phyloP scores from a whole-genome alignment of 2,797 vertebrate genomes.

The Gephyroberyx darwinii region DNA sequence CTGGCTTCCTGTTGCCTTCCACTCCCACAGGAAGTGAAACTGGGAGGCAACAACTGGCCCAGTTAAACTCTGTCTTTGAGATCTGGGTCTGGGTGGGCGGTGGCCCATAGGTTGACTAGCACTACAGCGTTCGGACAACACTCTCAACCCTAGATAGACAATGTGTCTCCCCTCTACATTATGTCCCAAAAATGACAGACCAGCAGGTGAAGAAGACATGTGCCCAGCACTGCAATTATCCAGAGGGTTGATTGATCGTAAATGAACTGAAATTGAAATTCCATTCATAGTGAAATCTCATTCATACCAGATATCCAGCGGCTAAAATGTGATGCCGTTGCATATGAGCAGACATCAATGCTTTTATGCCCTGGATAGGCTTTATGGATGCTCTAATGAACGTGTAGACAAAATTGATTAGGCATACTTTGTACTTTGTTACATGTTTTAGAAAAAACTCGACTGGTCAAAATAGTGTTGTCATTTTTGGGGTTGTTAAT shows the following conservation, averaged over 20 bases:
- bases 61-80: conserved; percentile 63
- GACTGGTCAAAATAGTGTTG: conserved; percentile 46
- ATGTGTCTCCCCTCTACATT: conserved; percentile 59
- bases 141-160: conserved; percentile 68
- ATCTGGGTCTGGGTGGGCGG: conserved; percentile 52
- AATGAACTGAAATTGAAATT: conserved; percentile 18
- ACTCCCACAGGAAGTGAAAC: conserved; percentile 73
- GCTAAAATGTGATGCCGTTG: conserved; percentile 73
- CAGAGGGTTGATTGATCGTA: conserved; percentile 35
- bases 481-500: conserved; percentile 80
- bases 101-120: conserved; percentile 53
- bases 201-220: conserved; percentile 46
- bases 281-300: conserved; percentile 44
- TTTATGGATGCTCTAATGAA: conserved; percentile 60
- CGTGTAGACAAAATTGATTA: conserved; percentile 34
- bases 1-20: conserved; percentile 78
- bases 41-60: conserved; percentile 75
- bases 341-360: conserved; percentile 62
- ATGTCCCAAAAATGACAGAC: conserved; percentile 81
- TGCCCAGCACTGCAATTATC: conserved; percentile 27
- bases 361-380: conserved; percentile 73
- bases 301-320: conserved; percentile 73
- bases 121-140: conserved; percentile 56
- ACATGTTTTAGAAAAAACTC: conserved; percentile 20
- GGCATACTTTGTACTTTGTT: conserved; percentile 30